phyloP scores from a whole-genome alignment of 2,888 invertebrate species.

The Gibbula magus region DNA sequence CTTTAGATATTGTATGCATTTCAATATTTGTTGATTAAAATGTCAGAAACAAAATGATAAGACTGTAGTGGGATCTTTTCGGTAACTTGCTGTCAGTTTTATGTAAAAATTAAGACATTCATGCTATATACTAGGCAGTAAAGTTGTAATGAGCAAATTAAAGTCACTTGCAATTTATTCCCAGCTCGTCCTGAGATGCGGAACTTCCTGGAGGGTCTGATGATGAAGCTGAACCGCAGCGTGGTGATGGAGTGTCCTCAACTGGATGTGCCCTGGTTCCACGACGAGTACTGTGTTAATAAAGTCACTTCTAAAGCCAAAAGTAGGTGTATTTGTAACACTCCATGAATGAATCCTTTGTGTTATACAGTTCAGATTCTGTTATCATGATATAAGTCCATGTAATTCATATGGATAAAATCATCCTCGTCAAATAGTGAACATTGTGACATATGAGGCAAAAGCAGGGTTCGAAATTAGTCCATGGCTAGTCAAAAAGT shows the following conservation, averaged over 20 bases:
- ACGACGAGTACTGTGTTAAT: slow-evolving; percentile 79
- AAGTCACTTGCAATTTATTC: background rate
- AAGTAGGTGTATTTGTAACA: background rate
- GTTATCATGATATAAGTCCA: too few relatives aligned
- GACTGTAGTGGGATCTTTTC: too few relatives aligned
- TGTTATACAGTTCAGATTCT: too few relatives aligned
- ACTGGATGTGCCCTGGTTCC: slow-evolving; percentile 82
- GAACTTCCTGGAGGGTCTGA: slow-evolving; percentile 64
- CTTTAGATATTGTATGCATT: background rate
- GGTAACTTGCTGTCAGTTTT: too few relatives aligned
- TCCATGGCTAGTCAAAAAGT: too few relatives aligned
- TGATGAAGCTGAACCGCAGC: slow-evolving; percentile 81
- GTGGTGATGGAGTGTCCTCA: slow-evolving; percentile 82
- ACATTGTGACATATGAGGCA: too few relatives aligned
- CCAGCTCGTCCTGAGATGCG: slow-evolving; percentile 28
- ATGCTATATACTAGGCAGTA: background rate
- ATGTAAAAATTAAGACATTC: background rate
- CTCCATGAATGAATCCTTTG: background rate
- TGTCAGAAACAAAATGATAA: too few relatives aligned
- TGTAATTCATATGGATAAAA: too few relatives aligned
- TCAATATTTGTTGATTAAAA: too few relatives aligned
- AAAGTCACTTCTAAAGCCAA: slow-evolving; percentile 7
- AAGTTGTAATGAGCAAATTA: background rate
- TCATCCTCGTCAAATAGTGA: too few relatives aligned
- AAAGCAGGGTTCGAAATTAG: too few relatives aligned